Base-by-base conservation (phyloP, 2,888 invertebrate species). In the Aspidapion aeneum region DNA sequence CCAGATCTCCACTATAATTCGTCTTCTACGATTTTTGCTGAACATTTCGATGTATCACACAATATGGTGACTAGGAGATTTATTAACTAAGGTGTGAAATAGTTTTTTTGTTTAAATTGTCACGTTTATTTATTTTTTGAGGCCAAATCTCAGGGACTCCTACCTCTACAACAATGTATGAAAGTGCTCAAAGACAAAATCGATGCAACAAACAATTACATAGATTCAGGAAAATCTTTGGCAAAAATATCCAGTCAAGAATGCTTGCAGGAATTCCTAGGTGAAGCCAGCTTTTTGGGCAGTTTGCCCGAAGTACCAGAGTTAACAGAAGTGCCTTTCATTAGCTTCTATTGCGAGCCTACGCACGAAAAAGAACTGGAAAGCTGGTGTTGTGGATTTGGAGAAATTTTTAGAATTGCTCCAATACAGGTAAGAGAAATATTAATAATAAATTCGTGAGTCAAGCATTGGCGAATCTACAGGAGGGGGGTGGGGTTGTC, bases 251-350 rank as follows among this genome's bases (percentile, higher is more conserved):
- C 1, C 16, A 61, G 70, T 68, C 65, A 64, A 69, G 61, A 65
- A 16, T 64, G 71, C 69, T 54, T 71, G 17, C 68, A 73, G 22
- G 71, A 67, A 61, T 77, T 78, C 68, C 67, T 70, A 60, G 67
- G 68, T 22, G 71, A 75, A 63, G 72, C 77, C 21, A 73, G 71
- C 61, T 65, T 71, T 50, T 67, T 82, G 60, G 82, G 82, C 57
- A 83, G 82, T 70, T 77, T 85, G 63, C 85, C 85, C 21, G 84
- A 83, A 69, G 82, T 85, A 18, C 85, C 85, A 22, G 78, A 79
- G 60, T 75, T 83, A n/a, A 81, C 82, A 69, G 84, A 85, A 69
- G 83, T 85, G 64, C 83, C 85, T 57, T 83, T 78, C 70, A 79
- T 86, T 58, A 80, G 81, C 21, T 83, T 84, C 66, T 80, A 81